A percentile compares a stretch with the other conserved stretches of the same genome.
phyloP scores from a whole-genome alignment of 2,797 vertebrate species.

The Eremophila alpestris region DNA sequence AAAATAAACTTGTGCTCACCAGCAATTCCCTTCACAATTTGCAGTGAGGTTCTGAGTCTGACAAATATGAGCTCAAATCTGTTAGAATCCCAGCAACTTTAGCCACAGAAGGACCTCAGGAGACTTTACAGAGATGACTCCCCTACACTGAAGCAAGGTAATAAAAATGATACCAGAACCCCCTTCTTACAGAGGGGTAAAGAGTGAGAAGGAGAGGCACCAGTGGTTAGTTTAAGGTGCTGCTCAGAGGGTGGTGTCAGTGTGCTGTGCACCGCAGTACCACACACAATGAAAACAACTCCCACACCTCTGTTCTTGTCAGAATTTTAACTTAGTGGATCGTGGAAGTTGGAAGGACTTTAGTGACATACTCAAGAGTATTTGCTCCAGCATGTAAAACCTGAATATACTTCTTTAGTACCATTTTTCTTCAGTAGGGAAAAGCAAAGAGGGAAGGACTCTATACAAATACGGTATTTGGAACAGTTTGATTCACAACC shows the following conservation, averaged over 20 bases:
- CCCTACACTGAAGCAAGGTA: neutral
- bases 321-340: neutral
- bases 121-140: neutral
- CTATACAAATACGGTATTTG: neutral
- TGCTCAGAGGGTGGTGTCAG: neutral
- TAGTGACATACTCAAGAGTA: neutral
- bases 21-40: neutral
- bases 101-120: neutral
- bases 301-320: neutral
- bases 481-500: neutral
- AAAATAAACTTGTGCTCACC: neutral
- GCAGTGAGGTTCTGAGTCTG: neutral
- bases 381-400: neutral
- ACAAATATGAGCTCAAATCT: neutral
- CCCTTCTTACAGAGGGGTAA: neutral
- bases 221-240: neutral
- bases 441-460: neutral
- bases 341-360: neutral
- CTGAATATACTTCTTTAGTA: neutral
- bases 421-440: neutral
- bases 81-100: neutral
- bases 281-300: neutral
- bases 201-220: neutral
- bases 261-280: neutral
- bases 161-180: neutral